These are phyloP conservation scores for Macrochelys suwanniensis DNA, from an alignment of 2,797 vertebrate species.

Conservation along the genomic window DNA sequence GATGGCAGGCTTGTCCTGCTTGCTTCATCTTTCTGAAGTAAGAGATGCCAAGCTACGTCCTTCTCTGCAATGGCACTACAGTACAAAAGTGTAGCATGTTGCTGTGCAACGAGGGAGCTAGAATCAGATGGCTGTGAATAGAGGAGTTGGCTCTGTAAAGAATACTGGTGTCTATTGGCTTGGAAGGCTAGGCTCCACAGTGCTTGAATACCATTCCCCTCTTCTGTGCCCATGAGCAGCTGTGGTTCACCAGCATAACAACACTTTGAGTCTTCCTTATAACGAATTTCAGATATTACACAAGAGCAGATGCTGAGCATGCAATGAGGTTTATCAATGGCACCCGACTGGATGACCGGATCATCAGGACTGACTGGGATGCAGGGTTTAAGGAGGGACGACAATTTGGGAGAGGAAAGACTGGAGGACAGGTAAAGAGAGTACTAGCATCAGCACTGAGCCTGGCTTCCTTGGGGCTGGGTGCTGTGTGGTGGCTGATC, in stretches of 20 bases:
- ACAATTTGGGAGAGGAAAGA: conserved; percentile 75
- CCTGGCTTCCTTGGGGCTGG: accelerated
- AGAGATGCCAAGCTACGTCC: background rate
- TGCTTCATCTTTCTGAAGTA: background rate
- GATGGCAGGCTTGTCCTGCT: background rate
- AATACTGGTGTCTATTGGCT: background rate
- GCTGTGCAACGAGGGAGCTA: background rate
- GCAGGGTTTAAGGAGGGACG: conserved; percentile 73
- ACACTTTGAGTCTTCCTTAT: conserved; percentile 29
- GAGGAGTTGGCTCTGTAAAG: background rate
- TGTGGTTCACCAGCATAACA: accelerated
- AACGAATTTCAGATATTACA: conserved; percentile 85
- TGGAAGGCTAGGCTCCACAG: accelerated
- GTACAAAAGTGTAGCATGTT: background rate
- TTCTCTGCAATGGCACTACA: conserved; percentile 19
- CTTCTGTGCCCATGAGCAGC: background rate
- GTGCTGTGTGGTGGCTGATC: background rate
- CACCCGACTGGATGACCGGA: conserved; percentile 90
- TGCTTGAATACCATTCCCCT: background rate
- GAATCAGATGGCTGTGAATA: accelerated
- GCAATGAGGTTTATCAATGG: conserved; percentile 93
- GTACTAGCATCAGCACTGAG: background rate
- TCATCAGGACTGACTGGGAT: conserved; percentile 89
- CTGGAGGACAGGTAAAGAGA: conserved; percentile 76
- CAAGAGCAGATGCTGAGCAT: conserved; percentile 85